These are phyloP conservation scores for Malacoraja senta DNA, from an alignment of 2,797 vertebrate species.

Conservation along the genomic window DNA sequence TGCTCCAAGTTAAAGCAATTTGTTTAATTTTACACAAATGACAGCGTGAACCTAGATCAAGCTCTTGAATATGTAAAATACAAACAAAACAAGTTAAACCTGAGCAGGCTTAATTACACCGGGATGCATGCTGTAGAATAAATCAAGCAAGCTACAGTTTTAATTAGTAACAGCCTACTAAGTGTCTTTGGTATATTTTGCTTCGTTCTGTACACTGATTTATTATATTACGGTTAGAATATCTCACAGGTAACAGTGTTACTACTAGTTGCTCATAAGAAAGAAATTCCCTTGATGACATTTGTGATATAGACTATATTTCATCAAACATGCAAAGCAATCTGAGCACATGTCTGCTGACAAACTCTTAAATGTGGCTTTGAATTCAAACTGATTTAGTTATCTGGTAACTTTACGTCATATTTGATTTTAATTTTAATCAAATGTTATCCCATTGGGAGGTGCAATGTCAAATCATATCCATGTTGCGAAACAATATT, in stretches of 20 bases:
- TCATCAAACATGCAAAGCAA: not conserved
- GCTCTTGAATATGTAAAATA: not conserved
- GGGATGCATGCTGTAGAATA: not conserved
- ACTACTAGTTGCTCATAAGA: not conserved
- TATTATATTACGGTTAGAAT: not conserved
- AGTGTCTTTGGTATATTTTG: not conserved
- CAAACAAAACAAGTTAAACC: not conserved
- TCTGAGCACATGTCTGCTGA: not conserved
- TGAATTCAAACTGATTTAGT: not conserved
- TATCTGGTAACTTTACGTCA: not conserved
- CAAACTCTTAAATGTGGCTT: not conserved
- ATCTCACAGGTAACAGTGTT: not conserved
- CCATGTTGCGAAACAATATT: not conserved
- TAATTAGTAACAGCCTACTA: not conserved
- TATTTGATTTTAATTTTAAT: not conserved
- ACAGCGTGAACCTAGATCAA: not conserved
- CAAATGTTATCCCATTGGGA: not conserved
- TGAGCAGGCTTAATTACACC: not conserved
- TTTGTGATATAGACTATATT: not conserved
- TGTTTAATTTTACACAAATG: slow-evolving; percentile 18
- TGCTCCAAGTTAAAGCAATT: slow-evolving; percentile 10
- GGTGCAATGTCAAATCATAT: slow-evolving; percentile 14
- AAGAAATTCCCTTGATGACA: not conserved
- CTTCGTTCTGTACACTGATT: not conserved
- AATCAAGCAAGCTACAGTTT: not conserved